phyloP scores from a whole-genome alignment of 2,113 vertebrate species.

The Xiphophorus couchianus region DNA sequence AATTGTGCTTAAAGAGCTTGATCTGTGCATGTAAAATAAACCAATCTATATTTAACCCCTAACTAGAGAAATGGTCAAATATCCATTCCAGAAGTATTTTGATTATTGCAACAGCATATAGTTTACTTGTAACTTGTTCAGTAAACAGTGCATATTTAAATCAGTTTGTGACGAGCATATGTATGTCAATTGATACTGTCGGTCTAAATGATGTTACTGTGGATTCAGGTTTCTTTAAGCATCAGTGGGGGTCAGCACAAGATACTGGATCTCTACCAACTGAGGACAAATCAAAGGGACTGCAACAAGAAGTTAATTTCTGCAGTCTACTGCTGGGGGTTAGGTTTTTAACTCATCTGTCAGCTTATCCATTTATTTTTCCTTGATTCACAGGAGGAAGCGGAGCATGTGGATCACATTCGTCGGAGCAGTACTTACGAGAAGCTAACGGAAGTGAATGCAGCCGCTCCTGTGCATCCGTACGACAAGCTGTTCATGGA shows the following conservation, averaged over 20 bases:
- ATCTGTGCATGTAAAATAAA: too few relatives aligned
- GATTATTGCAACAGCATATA: background rate
- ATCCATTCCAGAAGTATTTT: background rate
- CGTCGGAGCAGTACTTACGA: slow-evolving; percentile 68
- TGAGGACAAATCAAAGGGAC: background rate
- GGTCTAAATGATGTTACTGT: too few relatives aligned
- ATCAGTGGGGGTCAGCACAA: background rate
- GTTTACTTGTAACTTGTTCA: background rate
- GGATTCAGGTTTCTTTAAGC: background rate
- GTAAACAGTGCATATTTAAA: background rate
- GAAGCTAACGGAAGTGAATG: slow-evolving; percentile 40
- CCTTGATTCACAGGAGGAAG: slow-evolving; percentile 30
- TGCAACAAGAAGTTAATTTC: background rate
- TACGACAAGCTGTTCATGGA: slow-evolving; percentile 64
- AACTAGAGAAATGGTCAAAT: background rate
- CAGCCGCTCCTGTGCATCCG: slow-evolving; percentile 20
- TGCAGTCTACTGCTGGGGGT: background rate
- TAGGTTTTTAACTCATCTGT: background rate
- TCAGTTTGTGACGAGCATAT: background rate
- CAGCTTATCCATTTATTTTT: background rate
- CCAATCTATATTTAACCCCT: too few relatives aligned
- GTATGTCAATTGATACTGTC: background rate
- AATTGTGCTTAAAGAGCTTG: too few relatives aligned
- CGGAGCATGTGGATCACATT: slow-evolving; percentile 17
- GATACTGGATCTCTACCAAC: background rate